phyloP scores from a whole-genome alignment of 2,113 vertebrate species.

The Xiphophorus maculatus region DNA sequence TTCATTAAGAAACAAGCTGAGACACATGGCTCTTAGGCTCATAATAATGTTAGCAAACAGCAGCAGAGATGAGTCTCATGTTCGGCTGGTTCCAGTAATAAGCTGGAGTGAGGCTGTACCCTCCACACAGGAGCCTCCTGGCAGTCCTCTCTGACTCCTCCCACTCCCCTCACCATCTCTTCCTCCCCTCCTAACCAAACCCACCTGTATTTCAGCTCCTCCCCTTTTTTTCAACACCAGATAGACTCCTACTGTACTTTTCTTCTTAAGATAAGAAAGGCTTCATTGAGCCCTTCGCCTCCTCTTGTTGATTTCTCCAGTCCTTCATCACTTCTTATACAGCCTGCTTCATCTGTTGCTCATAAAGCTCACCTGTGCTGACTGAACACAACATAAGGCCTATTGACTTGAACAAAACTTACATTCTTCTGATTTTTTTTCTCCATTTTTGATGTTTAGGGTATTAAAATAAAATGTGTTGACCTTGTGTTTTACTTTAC shows the following conservation, averaged over 20 bases:
- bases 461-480: no score
- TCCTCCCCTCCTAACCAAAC: not conserved
- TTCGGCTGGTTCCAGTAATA: constrained; percentile 7
- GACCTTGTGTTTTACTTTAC: not conserved
- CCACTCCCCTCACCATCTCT: not conserved
- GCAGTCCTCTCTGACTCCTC: constrained; percentile 50
- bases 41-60: not conserved
- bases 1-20: no score
- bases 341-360: not conserved
- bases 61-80: not conserved
- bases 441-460: no score
- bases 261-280: not conserved
- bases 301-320: not conserved
- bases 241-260: not conserved
- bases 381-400: not conserved
- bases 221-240: not conserved
- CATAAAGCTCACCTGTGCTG: not conserved
- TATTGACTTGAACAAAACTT: not conserved
- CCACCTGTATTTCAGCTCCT: constrained; percentile 2
- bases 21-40: not conserved
- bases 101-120: constrained; percentile 36
- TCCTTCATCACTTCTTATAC: not conserved
- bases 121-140: constrained; percentile 71
- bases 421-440: not conserved
- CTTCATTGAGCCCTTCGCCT: not conserved